Percentiles rank a stretch among this genome's conserved stretches.
Evolutionary conservation across 1,140 invertebrate genomes (phyloP).

Genomic region (Oryzaephilus surinamensis): DNA sequence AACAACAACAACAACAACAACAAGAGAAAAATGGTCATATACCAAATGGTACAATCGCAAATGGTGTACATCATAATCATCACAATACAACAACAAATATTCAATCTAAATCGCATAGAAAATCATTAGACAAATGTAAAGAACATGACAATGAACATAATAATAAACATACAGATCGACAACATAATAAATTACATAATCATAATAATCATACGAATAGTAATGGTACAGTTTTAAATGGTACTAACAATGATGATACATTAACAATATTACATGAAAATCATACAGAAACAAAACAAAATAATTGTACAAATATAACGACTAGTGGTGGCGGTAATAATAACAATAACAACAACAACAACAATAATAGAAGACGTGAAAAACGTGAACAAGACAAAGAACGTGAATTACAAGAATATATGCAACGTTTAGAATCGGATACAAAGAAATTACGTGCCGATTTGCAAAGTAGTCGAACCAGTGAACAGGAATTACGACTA

Average conservation of each 20-base stretch:
- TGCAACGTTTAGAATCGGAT: constrained; percentile 54
- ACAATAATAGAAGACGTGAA: constrained; percentile 29
- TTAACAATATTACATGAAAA: background rate
- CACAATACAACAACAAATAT: constrained; percentile 16
- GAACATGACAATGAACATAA: constrained; percentile 26
- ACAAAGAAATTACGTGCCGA: constrained; percentile 72
- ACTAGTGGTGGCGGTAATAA: too few relatives aligned
- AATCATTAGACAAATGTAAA: constrained; percentile 30
- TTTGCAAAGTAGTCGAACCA: constrained; percentile 61
- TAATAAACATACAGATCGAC: constrained; percentile 23
- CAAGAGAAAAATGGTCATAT: constrained; percentile 32
- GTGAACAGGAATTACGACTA: constrained; percentile 72
- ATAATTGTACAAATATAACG: background rate
- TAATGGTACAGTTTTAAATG: constrained; percentile 23
- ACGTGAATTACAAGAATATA: constrained; percentile 36
- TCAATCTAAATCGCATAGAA: constrained; percentile 30
- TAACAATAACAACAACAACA: constrained; percentile 9
- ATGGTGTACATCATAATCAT: constrained; percentile 11
- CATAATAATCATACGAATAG: constrained; percentile 28
- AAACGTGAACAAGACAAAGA: constrained; percentile 43
- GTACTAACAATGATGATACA: background rate
- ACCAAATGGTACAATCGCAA: constrained; percentile 29
- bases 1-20: background rate
- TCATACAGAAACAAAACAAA: background rate
- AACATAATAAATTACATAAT: constrained; percentile 29